Percentiles rank a stretch among this genome's conserved stretches.
These are phyloP conservation scores for Lordiphosa andalusiaca DNA, from an alignment of 2,888 invertebrate genomes.

Conservation along the genomic window DNA sequence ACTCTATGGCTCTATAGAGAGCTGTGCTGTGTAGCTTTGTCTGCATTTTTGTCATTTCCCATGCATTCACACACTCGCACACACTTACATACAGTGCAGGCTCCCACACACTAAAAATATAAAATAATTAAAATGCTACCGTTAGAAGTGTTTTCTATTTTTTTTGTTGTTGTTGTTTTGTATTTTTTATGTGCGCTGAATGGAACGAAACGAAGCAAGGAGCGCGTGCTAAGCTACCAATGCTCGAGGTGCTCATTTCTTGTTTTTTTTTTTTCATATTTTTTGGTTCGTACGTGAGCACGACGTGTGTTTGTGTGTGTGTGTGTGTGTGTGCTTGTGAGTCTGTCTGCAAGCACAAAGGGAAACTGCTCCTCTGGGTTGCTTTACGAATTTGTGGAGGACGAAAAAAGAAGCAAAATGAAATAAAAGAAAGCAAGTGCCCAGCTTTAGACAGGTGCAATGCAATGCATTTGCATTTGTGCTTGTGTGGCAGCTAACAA, in stretches of 20 bases:
- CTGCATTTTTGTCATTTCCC: constrained; percentile 49
- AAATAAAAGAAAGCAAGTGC: constrained; percentile 53
- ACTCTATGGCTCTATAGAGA: constrained; percentile 21
- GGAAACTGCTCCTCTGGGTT: constrained; percentile 32
- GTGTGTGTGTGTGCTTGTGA: constrained; percentile 24
- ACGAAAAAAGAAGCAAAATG: constrained; percentile 12
- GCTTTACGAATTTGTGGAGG: constrained; percentile 44
- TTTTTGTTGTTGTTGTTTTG: constrained; percentile 24
- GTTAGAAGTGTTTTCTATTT: constrained; percentile 44
- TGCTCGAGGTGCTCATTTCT: constrained; percentile 50
- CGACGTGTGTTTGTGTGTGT: constrained; percentile 27
- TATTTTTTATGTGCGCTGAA: constrained; percentile 43
- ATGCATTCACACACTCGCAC: constrained; percentile 36
- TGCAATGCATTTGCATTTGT: constrained; percentile 52
- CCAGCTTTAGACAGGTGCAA: constrained; percentile 63
- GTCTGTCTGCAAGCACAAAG: constrained; percentile 47
- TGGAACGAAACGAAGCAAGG: constrained; percentile 52
- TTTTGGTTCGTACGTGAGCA: constrained; percentile 38
- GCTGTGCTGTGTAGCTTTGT: constrained; percentile 36
- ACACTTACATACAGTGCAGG: constrained; percentile 17
- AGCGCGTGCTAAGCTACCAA: constrained; percentile 54
- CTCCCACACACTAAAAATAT: constrained; percentile 46
- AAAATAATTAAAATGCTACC: constrained; percentile 72
- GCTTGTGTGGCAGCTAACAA: constrained; percentile 55
- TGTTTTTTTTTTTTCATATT: constrained; percentile 12